Evolutionary conservation across 37 sponge, comb jelly and placozoan genomes (phyloP).

Genomic region (Eunapius fragilis): DNA sequence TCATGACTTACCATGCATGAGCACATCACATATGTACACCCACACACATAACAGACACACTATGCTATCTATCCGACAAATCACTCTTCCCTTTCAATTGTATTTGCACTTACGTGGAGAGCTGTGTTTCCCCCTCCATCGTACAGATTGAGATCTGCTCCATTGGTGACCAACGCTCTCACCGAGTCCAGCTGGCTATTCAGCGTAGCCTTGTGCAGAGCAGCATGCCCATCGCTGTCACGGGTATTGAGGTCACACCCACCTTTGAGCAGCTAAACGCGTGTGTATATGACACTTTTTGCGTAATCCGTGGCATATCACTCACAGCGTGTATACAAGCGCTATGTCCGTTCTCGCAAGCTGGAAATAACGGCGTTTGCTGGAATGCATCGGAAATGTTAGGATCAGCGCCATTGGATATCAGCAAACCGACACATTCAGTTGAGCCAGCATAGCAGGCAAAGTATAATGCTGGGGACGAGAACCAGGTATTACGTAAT

Average conservation of each 20-base stretch:
- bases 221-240: conserved; percentile 43
- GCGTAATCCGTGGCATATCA: neutral
- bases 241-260: conserved; percentile 33
- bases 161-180: conserved; percentile 26
- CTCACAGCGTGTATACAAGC: conserved; percentile 65
- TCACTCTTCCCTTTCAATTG: neutral
- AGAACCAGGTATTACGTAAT: too few relatives aligned
- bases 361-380: conserved; percentile 54
- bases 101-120: conserved; percentile 57
- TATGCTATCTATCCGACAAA: neutral
- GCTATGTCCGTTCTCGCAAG: conserved; percentile 42
- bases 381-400: conserved; percentile 33
- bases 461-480: conserved; percentile 60
- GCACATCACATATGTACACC: neutral
- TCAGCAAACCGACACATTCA: conserved; percentile 37
- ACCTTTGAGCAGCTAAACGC: conserved; percentile 36
- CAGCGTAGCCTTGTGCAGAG: conserved; percentile 51
- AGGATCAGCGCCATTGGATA: conserved; percentile 56
- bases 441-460: conserved; percentile 47
- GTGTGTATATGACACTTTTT: neutral
- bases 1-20: too few relatives aligned
- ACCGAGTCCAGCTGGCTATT: conserved; percentile 27
- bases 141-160: conserved; percentile 36
- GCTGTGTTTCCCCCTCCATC: conserved; percentile 49
- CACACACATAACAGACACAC: neutral